Evolutionary conservation across 2,888 invertebrate genomes (phyloP).

Genomic region (Protonemura montana): DNA sequence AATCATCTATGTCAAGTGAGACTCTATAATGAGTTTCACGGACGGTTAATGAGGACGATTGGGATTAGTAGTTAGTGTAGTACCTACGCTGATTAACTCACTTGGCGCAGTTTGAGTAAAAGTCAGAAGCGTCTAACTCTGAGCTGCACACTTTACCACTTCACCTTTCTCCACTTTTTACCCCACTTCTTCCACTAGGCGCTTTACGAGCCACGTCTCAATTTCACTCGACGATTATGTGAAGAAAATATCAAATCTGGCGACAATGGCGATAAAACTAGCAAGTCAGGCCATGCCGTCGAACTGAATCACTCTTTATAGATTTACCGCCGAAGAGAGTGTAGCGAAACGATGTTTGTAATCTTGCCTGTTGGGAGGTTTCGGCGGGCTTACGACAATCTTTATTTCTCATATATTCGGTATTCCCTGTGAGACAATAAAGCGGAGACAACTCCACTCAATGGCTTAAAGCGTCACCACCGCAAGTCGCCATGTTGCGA

Average conservation of each 20-base stretch:
- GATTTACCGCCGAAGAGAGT: slow-evolving; percentile 7
- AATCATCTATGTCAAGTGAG: slow-evolving; percentile 1
- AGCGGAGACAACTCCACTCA: slow-evolving; percentile 12
- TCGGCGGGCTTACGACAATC: neutral
- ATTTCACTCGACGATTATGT: slow-evolving; percentile 7
- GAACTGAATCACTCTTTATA: slow-evolving; percentile 12
- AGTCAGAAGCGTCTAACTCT: neutral
- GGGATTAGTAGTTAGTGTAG: neutral
- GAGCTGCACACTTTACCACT: too few species aligned
- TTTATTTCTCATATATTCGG: slow-evolving; percentile 12
- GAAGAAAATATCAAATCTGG: slow-evolving; percentile 12
- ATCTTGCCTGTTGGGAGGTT: neutral
- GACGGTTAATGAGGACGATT: slow-evolving; percentile 7
- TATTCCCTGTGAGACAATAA: slow-evolving; percentile 33
- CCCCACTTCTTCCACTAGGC: neutral
- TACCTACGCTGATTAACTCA: neutral
- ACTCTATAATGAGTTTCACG: neutral
- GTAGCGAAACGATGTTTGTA: slow-evolving; percentile 12
- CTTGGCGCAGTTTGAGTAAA: neutral
- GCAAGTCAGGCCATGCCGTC: neutral
- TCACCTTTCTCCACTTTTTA: too few species aligned
- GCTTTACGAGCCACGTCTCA: neutral
- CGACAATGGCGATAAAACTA: neutral
- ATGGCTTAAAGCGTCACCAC: slow-evolving; percentile 26
- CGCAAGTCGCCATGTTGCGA: neutral